Percentiles rank a stretch among this genome's conserved stretches.
Evolutionary conservation across 2,797 vertebrate genomes (phyloP).

Genomic region (Alauda arvensis): DNA sequence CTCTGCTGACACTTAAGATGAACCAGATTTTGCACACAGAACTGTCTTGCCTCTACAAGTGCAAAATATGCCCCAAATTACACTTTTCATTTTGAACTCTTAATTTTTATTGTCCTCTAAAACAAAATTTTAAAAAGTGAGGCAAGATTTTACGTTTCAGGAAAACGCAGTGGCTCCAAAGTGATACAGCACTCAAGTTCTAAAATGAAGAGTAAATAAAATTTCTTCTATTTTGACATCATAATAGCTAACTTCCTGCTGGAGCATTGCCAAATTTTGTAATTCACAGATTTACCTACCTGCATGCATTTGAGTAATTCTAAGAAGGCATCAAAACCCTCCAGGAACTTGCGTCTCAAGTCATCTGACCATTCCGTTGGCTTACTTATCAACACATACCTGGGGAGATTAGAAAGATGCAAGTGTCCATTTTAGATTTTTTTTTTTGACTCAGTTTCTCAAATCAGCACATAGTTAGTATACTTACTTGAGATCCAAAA

Average conservation of each 20-base stretch:
- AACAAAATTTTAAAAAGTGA: not conserved
- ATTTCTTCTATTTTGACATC: not conserved
- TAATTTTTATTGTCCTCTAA: not conserved
- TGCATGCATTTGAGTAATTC: slow-evolving; percentile 96
- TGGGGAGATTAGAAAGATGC: slow-evolving; percentile 53
- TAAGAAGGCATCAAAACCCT: slow-evolving; percentile 90
- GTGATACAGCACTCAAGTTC: not conserved
- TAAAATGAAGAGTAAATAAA: not conserved
- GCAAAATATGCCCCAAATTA: not conserved
- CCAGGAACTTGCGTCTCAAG: slow-evolving; percentile 88
- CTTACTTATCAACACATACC: slow-evolving; percentile 91
- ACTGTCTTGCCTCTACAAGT: not conserved
- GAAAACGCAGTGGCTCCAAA: not conserved
- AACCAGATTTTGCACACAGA: not conserved
- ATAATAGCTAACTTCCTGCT: not conserved
- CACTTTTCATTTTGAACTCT: not conserved
- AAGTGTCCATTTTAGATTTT: not conserved
- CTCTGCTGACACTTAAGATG: not conserved
- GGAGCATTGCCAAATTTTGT: not conserved
- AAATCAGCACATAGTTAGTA: not conserved
- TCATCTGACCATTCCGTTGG: slow-evolving; percentile 88
- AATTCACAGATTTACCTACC: slow-evolving; percentile 68
- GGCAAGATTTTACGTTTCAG: not conserved
- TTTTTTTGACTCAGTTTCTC: not conserved
- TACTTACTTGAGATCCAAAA: slow-evolving; percentile 89